Conservation (phyloP, 2,797 vertebrate genomes). For the Hypotaenidia okinawae region DNA sequence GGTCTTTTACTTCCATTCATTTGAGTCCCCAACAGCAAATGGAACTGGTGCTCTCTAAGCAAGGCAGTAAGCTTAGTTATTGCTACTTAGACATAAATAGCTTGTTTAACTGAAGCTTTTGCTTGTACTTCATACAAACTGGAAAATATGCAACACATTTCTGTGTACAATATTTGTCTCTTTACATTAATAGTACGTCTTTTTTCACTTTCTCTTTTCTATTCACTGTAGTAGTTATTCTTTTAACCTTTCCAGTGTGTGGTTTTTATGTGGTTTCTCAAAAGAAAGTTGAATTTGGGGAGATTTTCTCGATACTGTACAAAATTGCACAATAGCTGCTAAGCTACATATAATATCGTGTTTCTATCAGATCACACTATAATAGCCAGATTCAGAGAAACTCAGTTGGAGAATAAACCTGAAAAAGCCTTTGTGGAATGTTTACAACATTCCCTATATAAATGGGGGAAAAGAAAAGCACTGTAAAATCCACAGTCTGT, state of each 20-base stretch:
- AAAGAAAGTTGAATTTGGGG: neutral
- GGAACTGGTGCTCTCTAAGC: neutral
- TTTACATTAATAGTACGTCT: neutral
- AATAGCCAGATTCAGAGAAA: neutral
- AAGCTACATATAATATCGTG: neutral
- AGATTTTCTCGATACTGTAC: neutral
- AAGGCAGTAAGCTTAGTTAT: neutral
- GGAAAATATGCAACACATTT: neutral
- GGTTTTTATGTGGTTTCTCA: neutral
- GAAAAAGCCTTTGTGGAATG: conserved; percentile 26
- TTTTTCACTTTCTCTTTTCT: neutral
- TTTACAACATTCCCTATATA: neutral
- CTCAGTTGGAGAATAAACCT: conserved; percentile 18
- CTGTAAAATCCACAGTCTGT: neutral
- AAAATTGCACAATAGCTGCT: neutral
- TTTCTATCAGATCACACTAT: neutral
- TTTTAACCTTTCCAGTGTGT: neutral
- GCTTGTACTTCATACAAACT: neutral
- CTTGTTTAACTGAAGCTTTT: neutral
- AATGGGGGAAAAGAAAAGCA: neutral
- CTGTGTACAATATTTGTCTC: neutral
- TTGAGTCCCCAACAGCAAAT: neutral
- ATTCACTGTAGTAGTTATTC: neutral
- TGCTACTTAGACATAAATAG: neutral
- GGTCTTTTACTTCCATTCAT: neutral